A percentile compares a stretch with the other conserved stretches of the same genome.
Evolutionary conservation across 2,113 vertebrate genomes (phyloP).

Genomic region (Protobothrops flavoviridis): DNA sequence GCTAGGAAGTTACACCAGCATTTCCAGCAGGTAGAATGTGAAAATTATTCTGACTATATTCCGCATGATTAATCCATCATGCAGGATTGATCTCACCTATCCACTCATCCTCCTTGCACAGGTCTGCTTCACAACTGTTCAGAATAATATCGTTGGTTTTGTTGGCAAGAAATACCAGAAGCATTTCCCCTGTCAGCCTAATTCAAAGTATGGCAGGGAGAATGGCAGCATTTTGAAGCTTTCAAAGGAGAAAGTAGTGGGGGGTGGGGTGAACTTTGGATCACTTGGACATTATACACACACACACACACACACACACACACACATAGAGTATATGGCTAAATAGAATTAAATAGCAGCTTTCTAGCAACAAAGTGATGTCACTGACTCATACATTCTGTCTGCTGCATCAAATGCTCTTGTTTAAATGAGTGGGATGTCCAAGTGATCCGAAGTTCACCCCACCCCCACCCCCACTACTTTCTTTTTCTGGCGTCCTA

Average conservation of each 20-base stretch:
- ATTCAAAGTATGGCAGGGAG: not conserved
- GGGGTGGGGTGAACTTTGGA: too few relatives aligned
- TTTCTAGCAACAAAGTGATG: not conserved
- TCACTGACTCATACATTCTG: not conserved
- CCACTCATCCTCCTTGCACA: not conserved
- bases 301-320: too few relatives aligned
- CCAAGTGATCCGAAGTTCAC: not conserved
- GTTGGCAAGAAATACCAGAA: not conserved
- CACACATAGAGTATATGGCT: too few relatives aligned
- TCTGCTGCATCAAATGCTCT: not conserved
- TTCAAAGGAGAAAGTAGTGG: not conserved
- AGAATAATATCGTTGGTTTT: not conserved
- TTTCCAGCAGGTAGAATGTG: not conserved
- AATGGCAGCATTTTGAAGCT: not conserved
- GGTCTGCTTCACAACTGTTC: not conserved
- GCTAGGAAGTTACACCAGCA: not conserved
- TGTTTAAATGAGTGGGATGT: not conserved
- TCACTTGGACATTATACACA: too few relatives aligned
- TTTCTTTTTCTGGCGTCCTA: not conserved
- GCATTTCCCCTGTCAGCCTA: not conserved
- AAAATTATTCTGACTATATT: not conserved
- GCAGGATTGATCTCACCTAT: not conserved
- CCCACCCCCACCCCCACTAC: rapidly evolving
- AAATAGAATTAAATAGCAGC: not conserved
- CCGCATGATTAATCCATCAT: not conserved